Percentiles rank a stretch among this genome's conserved stretches.
phyloP scores from a whole-genome alignment of 2,113 vertebrate genomes.

The Ploceus nigricollis region DNA sequence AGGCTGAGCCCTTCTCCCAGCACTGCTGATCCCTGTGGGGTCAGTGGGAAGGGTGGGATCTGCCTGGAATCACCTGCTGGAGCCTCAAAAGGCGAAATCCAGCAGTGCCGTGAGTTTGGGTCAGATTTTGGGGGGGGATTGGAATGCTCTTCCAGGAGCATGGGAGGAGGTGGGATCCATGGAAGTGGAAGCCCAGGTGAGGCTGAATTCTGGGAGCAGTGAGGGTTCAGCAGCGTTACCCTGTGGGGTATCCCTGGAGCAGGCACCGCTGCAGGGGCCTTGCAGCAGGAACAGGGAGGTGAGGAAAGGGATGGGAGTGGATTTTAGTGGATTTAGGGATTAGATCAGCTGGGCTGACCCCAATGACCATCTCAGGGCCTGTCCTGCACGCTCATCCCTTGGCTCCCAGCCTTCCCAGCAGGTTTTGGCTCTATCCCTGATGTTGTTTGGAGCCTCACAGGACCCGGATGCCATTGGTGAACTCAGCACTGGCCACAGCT shows the following conservation, averaged over 20 bases:
- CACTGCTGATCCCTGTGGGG: too few species aligned
- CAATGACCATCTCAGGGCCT: fast-evolving
- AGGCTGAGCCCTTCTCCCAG: not conserved
- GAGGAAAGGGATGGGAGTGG: not conserved
- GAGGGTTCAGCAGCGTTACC: fast-evolving
- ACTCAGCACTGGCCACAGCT: not conserved
- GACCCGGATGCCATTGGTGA: fast-evolving
- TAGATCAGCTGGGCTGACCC: not conserved
- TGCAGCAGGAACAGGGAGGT: not conserved
- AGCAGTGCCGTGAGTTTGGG: too few species aligned
- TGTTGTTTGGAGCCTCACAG: fast-evolving
- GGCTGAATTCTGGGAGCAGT: not conserved
- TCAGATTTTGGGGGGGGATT: too few species aligned
- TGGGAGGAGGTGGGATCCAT: too few species aligned
- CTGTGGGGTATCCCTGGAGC: fast-evolving
- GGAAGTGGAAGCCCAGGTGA: not conserved
- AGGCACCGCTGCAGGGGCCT: fast-evolving
- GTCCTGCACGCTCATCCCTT: not conserved
- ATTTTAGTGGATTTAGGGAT: not conserved
- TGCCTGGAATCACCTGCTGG: too few species aligned
- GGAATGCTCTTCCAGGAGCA: too few species aligned
- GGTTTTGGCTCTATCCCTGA: not conserved
- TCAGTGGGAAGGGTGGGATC: too few species aligned
- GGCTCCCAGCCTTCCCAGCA: not conserved
- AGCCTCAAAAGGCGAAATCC: too few species aligned